phyloP scores from a whole-genome alignment of 1,140 invertebrate genomes.

The Sminthurides bifidus region DNA sequence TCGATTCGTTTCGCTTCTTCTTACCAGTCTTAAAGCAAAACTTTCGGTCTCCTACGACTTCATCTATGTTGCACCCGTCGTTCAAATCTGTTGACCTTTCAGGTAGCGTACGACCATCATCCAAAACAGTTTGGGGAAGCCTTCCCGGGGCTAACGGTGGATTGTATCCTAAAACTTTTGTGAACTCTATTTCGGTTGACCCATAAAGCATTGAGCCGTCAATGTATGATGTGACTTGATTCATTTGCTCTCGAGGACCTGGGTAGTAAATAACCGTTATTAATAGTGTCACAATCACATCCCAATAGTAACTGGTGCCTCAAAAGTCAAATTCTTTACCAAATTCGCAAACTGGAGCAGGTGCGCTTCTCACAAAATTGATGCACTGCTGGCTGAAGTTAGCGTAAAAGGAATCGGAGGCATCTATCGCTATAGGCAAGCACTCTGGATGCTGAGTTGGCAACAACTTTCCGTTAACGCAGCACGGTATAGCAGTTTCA shows the following conservation, averaged over 20 bases:
- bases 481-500: conserved; percentile 2
- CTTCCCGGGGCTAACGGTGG: conserved; percentile 46
- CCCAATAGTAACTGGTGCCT: neutral
- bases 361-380: conserved; percentile 71
- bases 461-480: neutral
- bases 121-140: conserved; percentile 49
- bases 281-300: neutral
- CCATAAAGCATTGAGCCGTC: conserved; percentile 88
- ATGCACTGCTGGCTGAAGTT: conserved; percentile 57
- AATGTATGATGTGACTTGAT: conserved; percentile 64
- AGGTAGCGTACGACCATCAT: conserved; percentile 52
- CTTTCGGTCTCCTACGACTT: conserved; percentile 43
- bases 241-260: conserved; percentile 19
- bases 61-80: conserved; percentile 60
- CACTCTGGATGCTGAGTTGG: conserved; percentile 57
- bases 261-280: neutral
- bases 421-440: conserved; percentile 56
- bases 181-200: conserved; percentile 49
- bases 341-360: conserved; percentile 72
- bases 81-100: conserved; percentile 55
- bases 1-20: neutral
- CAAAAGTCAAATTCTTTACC: conserved; percentile 40
- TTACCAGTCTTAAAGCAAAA: conserved; percentile 26
- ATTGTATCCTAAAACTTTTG: conserved; percentile 35
- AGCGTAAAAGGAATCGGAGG: conserved; percentile 55